These are phyloP conservation scores for Macaria notata DNA, from an alignment of 2,888 invertebrate genomes.

Conservation along the genomic window DNA sequence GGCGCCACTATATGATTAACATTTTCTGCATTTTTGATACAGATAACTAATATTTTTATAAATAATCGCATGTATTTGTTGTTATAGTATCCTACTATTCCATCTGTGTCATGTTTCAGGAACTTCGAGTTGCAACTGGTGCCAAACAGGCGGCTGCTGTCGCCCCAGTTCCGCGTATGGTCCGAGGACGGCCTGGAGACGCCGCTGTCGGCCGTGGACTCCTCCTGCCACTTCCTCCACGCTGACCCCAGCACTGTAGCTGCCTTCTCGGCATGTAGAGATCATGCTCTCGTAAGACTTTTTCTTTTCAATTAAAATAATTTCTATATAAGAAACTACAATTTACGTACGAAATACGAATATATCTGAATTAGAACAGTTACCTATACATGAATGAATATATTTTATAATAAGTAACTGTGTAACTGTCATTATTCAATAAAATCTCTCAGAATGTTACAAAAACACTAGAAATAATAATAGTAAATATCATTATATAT, in stretches of 20 bases:
- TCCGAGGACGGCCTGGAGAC: constrained; percentile 67
- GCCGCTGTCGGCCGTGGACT: constrained; percentile 58
- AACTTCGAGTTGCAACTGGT: constrained; percentile 83
- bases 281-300: constrained; percentile 82
- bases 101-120: constrained; percentile 50
- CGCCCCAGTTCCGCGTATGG: constrained; percentile 84
- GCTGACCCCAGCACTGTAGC: constrained; percentile 81
- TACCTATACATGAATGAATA: too few species aligned
- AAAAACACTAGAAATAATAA: too few species aligned
- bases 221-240: constrained; percentile 86
- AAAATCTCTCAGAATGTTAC: too few species aligned
- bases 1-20: background rate
- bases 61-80: too few species aligned
- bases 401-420: too few species aligned
- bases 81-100: too few species aligned
- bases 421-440: too few species aligned
- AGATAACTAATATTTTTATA: too few species aligned
- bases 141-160: constrained; percentile 83
- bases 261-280: constrained; percentile 86
- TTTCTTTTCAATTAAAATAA: background rate
- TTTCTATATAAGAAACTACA: too few species aligned
- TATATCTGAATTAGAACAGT: too few species aligned
- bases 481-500: background rate
- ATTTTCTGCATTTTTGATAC: too few species aligned
- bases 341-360: too few species aligned